Evolutionary conservation across 2,797 vertebrate species (phyloP).

Genomic region (Leptatherina wallacei): DNA sequence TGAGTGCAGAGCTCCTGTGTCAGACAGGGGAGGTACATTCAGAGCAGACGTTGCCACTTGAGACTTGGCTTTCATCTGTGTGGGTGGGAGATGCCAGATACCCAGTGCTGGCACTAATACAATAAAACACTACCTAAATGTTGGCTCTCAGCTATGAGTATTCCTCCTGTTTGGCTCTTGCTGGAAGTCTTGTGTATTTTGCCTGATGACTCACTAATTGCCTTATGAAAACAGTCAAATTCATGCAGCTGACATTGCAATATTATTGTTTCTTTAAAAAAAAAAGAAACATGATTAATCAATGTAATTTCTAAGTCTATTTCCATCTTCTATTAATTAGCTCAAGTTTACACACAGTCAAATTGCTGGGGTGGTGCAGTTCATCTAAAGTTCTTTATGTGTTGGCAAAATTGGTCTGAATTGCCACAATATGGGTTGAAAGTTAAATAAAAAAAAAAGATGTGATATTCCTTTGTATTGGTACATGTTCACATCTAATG

Average conservation of each 20-base stretch:
- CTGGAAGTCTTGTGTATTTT: constrained; percentile 50
- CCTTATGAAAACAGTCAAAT: constrained; percentile 59
- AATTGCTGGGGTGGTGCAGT: constrained; percentile 18
- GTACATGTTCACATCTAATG: not conserved
- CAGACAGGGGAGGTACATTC: constrained; percentile 67
- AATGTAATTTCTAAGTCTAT: constrained; percentile 47
- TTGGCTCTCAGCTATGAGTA: constrained; percentile 40
- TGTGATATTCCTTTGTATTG: no score
- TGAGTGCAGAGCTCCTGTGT: constrained; percentile 45
- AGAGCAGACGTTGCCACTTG: constrained; percentile 75
- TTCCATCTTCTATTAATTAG: constrained; percentile 42
- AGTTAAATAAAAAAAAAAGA: not conserved
- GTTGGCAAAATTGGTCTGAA: not conserved
- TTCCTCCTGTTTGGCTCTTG: constrained; percentile 55
- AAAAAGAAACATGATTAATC: constrained; percentile 57
- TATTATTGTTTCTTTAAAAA: constrained; percentile 37
- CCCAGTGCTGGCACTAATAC: constrained; percentile 42
- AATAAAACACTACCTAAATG: constrained; percentile 49
- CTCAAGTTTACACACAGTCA: constrained; percentile 18
- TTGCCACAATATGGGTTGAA: not conserved
- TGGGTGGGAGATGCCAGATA: constrained; percentile 77
- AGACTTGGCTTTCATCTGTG: constrained; percentile 76
- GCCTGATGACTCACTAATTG: constrained; percentile 52
- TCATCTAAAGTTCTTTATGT: constrained; percentile 4
- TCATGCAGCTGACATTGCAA: constrained; percentile 47